phyloP scores from a whole-genome alignment of 2,797 vertebrate species.

The Garrulus glandarius region DNA sequence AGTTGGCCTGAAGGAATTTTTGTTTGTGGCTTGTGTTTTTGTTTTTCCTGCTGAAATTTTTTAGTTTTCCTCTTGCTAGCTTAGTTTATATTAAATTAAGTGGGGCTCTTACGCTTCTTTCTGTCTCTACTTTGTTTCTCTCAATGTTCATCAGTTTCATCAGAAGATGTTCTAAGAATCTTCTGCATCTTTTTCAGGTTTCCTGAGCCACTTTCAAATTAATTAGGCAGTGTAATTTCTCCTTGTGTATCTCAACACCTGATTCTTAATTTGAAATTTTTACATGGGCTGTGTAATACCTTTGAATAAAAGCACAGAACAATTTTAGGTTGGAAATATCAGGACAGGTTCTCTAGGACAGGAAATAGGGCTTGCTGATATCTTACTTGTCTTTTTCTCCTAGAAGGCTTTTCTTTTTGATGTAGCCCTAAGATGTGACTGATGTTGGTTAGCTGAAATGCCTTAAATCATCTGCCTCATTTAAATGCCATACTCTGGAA shows the following conservation, averaged over 20 bases:
- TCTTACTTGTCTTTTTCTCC: not conserved
- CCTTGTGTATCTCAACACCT: not conserved
- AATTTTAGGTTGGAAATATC: not conserved
- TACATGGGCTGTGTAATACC: not conserved
- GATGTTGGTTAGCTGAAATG: not conserved
- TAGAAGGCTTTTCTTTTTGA: not conserved
- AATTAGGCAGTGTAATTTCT: not conserved
- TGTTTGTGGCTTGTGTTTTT: not conserved
- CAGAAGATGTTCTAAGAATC: not conserved
- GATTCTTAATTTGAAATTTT: not conserved
- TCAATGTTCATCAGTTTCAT: not conserved
- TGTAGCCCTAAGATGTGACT: not conserved
- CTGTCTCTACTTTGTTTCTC: not conserved
- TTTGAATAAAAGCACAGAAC: not conserved
- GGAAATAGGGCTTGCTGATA: not conserved
- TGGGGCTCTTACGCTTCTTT: not conserved
- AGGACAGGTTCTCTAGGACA: not conserved
- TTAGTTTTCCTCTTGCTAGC: not conserved
- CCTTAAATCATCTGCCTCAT: constrained; percentile 1
- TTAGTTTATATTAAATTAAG: not conserved
- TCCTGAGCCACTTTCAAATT: not conserved
- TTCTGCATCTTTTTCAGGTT: not conserved
- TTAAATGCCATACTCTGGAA: constrained; percentile 10
- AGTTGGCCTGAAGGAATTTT: not conserved
- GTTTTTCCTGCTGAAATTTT: not conserved